phyloP scores from a whole-genome alignment of 2,888 invertebrate species.

The Harpagoxenus sublaevis region DNA sequence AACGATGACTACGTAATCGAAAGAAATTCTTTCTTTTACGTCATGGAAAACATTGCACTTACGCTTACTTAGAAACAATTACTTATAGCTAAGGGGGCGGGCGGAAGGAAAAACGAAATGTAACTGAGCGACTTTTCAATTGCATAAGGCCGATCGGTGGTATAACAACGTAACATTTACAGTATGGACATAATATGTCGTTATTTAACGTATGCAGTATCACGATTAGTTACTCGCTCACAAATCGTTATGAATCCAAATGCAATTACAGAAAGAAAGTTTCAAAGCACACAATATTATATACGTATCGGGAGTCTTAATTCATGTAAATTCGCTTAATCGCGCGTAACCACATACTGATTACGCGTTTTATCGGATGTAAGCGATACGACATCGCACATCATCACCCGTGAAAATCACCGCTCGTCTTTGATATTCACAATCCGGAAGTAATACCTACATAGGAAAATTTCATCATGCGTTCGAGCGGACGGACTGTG shows the following conservation, averaged over 20 bases:
- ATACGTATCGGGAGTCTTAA: background rate
- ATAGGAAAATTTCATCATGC: background rate
- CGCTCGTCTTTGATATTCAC: background rate
- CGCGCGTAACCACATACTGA: background rate
- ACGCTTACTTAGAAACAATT: background rate
- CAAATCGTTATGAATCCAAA: slow-evolving; percentile 9
- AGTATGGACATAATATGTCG: background rate
- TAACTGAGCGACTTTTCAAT: slow-evolving; percentile 12
- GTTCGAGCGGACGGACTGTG: background rate
- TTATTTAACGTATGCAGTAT: slow-evolving; percentile 22
- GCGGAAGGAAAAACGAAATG: background rate
- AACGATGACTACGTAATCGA: background rate
- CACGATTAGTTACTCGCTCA: background rate
- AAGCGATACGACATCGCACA: background rate
- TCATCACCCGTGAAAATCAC: background rate
- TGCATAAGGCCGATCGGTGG: slow-evolving; percentile 17
- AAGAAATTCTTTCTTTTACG: slow-evolving; percentile 4
- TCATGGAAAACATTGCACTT: background rate
- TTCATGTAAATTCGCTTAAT: background rate
- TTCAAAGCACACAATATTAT: background rate
- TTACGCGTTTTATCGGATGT: background rate
- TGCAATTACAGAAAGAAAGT: slow-evolving; percentile 20
- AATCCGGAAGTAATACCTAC: slow-evolving; percentile 16
- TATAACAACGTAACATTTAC: slow-evolving; percentile 18
- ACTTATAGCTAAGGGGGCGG: background rate